phyloP scores from a whole-genome alignment of 2,888 invertebrate species.

The Caenorhabditis macrosperma region DNA sequence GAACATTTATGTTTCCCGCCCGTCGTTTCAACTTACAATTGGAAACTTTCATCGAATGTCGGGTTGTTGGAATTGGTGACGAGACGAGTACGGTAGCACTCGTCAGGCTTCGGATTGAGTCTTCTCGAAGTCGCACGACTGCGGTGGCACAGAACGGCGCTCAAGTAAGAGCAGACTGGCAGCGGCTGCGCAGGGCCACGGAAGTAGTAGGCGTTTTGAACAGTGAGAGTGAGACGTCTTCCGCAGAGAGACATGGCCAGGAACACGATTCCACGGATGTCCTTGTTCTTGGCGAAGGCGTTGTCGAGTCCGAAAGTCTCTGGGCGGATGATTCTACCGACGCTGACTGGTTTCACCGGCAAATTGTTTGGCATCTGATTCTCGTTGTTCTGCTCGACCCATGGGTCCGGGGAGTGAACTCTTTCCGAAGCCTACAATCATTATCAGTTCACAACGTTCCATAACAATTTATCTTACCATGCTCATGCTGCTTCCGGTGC shows the following conservation, averaged over 20 bases:
- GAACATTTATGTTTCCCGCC: slow-evolving; percentile 1
- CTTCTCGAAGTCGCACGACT: slow-evolving; percentile 1
- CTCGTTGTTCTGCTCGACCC: slow-evolving; percentile 17
- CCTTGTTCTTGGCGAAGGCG: slow-evolving; percentile 39
- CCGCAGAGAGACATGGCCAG: slow-evolving; percentile 64
- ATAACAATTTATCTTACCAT: neutral
- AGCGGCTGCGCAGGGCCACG: slow-evolving; percentile 45
- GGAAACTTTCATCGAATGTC: slow-evolving; percentile 65
- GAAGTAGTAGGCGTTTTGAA: slow-evolving; percentile 67
- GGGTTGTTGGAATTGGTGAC: slow-evolving; percentile 63
- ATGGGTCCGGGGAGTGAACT: slow-evolving; percentile 27
- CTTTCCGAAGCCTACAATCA: slow-evolving; percentile 10
- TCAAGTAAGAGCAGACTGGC: slow-evolving; percentile 54
- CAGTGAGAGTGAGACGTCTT: slow-evolving; percentile 56
- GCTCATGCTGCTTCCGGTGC: slow-evolving; percentile 52
- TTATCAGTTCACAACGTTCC: neutral
- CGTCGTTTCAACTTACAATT: slow-evolving; percentile 57
- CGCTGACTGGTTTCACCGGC: neutral
- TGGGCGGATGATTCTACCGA: neutral
- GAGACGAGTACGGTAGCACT: slow-evolving; percentile 58
- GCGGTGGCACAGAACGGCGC: slow-evolving; percentile 33
- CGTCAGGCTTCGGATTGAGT: slow-evolving; percentile 16
- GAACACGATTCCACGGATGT: slow-evolving; percentile 67
- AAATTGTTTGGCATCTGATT: slow-evolving; percentile 5
- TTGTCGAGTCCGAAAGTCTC: slow-evolving; percentile 42